Percentiles rank a stretch among this genome's conserved stretches.
Conservation (phyloP, 2,797 vertebrate species). For the Synanceia verrucosa region DNA sequence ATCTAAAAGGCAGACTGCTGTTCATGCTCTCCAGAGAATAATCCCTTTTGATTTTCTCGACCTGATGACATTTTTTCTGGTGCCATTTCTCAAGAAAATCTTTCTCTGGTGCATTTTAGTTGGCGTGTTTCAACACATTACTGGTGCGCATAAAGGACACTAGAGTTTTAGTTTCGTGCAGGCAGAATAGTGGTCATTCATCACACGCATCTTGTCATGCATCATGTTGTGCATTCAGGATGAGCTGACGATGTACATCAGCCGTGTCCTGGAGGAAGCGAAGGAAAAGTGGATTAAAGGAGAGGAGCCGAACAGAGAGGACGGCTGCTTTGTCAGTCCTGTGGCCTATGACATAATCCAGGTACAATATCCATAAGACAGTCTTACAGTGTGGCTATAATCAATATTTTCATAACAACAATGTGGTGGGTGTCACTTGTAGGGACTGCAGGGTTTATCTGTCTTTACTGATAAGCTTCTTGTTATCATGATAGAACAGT, state of each 20-base stretch:
- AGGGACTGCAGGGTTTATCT: background rate
- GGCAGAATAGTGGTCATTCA: background rate
- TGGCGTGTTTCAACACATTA: no score
- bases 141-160: background rate
- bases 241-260: conserved; percentile 70
- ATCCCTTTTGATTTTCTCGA: background rate
- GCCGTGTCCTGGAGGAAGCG: conserved; percentile 77
- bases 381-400: background rate
- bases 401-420: background rate
- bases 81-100: background rate
- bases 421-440: background rate
- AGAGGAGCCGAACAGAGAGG: conserved; percentile 73
- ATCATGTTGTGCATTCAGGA: conserved; percentile 66
- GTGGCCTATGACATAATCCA: conserved; percentile 88
- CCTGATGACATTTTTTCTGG: background rate
- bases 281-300: conserved; percentile 77
- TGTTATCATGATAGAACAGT: background rate
- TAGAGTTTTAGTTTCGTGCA: background rate
- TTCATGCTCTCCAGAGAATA: background rate
- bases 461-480: background rate
- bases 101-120: background rate
- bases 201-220: background rate
- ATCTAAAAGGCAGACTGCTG: background rate
- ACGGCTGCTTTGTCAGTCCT: conserved; percentile 82
- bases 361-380: conserved; percentile 72